Evolutionary conservation across 2,888 invertebrate genomes (phyloP).

Genomic region (Noctua fimbriata): DNA sequence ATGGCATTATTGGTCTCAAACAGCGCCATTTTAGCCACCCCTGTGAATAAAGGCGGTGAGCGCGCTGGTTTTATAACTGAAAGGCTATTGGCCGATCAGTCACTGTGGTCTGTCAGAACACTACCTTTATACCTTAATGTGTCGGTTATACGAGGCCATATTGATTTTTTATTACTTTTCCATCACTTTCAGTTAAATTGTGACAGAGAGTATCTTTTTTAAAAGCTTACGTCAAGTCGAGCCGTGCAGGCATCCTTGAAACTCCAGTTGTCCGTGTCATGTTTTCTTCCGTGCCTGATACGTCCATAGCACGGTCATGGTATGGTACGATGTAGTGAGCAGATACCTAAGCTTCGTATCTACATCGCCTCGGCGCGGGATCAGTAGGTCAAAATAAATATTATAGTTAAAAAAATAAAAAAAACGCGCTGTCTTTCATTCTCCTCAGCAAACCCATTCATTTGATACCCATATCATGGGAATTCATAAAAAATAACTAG

Average conservation of each 20-base stretch:
- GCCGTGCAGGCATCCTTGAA: too few species aligned
- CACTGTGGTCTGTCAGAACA: slow-evolving; percentile 45
- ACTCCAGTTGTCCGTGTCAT: too few species aligned
- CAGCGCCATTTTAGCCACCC: slow-evolving; percentile 51
- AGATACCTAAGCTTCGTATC: not conserved
- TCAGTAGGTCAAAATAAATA: too few species aligned
- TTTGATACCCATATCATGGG: too few species aligned
- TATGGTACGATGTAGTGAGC: not conserved
- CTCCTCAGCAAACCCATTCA: too few species aligned
- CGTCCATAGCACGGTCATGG: not conserved
- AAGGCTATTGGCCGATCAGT: slow-evolving; percentile 66
- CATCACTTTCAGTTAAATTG: not conserved
- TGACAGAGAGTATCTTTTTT: not conserved
- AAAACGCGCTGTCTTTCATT: too few species aligned
- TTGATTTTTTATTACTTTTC: not conserved
- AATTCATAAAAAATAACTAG: too few species aligned
- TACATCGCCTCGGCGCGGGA: too few species aligned
- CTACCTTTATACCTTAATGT: slow-evolving; percentile 4
- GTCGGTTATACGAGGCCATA: not conserved
- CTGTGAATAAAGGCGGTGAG: slow-evolving; percentile 59
- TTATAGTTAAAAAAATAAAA: too few species aligned
- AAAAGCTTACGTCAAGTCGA: not conserved
- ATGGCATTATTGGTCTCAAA: too few species aligned
- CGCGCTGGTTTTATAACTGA: slow-evolving; percentile 68
- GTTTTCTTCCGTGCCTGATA: not conserved